These are phyloP conservation scores for Caenorhabditis sp. DNA, from an alignment of 2,888 invertebrate genomes.

Conservation along the genomic window DNA sequence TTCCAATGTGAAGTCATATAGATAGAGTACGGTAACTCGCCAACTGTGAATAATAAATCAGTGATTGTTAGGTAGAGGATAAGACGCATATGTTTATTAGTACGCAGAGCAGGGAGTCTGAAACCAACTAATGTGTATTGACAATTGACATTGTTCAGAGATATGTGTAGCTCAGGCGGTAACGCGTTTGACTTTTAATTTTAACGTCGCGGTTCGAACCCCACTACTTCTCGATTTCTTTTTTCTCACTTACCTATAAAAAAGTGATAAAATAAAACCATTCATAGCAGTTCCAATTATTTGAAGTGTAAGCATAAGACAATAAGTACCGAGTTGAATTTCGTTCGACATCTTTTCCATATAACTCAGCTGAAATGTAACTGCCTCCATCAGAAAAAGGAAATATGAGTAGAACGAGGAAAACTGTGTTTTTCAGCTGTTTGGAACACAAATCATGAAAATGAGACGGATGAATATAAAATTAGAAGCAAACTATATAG, in stretches of 20 bases:
- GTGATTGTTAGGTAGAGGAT: constrained; percentile 18
- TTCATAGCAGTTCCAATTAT: constrained; percentile 13
- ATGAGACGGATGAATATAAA: no score
- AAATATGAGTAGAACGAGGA: no score
- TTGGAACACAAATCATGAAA: no score
- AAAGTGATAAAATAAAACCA: constrained; percentile 21
- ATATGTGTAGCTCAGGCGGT: no score
- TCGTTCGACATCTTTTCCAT: constrained; percentile 16
- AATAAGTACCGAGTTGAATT: constrained; percentile 27
- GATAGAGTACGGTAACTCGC: constrained; percentile 22
- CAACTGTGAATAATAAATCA: constrained; percentile 19
- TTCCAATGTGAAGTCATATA: constrained; percentile 35
- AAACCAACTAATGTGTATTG: background rate
- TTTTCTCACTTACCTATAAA: constrained; percentile 20
- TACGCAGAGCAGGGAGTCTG: constrained; percentile 19
- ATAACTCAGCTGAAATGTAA: no score
- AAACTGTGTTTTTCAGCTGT: no score
- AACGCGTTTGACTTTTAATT: no score
- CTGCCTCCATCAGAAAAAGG: no score
- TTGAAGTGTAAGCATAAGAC: constrained; percentile 18
- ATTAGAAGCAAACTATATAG: no score
- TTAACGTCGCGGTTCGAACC: no score
- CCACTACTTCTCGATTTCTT: no score
- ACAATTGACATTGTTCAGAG: no score
- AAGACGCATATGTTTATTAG: constrained; percentile 19